Percentiles rank a stretch among this genome's conserved stretches.
Conservation (phyloP, 2,113 vertebrate species). For the Bos taurus region ARS-UCD2.0 NC_037349.1:27439501-27440000, state of each 20-base stretch:
- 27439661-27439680: neutral
- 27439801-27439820: neutral
- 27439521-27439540: neutral
- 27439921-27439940: neutral
- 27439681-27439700: neutral
- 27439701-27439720: neutral
- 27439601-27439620: neutral
- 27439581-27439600: neutral
- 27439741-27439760: too few species aligned
- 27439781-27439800: neutral
- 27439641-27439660: neutral
- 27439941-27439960: neutral
- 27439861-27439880: neutral
- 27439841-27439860: neutral
- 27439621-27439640: neutral
- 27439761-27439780: neutral
- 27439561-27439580: neutral
- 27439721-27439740: neutral
- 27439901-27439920: neutral
- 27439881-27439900: neutral
- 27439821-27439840: neutral
- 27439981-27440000: neutral
- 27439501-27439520: neutral
- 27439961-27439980: neutral
- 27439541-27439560: neutral